Evolutionary conservation across 1,140 invertebrate genomes (phyloP), one percentile per base, ranked within the genome.

Genomic region (Glomeris maerens): DNA sequence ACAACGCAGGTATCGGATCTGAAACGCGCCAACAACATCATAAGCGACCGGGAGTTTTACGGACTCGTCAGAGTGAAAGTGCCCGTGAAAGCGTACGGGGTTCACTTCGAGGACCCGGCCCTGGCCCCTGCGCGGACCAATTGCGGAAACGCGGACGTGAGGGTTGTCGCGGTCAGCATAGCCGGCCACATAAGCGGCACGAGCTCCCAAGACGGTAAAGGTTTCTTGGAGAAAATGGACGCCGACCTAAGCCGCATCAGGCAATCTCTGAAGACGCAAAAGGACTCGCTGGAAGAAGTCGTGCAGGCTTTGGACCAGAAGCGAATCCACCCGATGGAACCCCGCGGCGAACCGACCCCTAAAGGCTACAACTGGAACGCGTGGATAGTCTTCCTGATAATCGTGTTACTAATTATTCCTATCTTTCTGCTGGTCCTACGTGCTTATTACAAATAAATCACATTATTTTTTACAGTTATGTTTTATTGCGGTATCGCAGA

Each of bases 261-360:
- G 25, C 40, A 42, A 25, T 5, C 40, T 17, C 20, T 4, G 20
- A 42, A 42, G 20, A 21, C 20, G 4, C 20, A 17, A 42, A 42
- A 42, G 25, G 40, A 42, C 25, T 5, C 40, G 5, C 20, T 42
- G 40, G 40, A 42, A 42, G 40, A 42, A 42, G 40, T 42, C 17
- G 25, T 25, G 5, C 40, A 42, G 25, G 5, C 17, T 42, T 25
- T 42, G 4, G 25, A 17, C 5, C 25, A 25, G 10, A 42, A 42
- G 25, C 4, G 40, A 5, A 7, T 42, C 5, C 17, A 4, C 10
- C 40, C 40, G 17, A 36, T 36, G 10, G 31, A 36, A 36, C 31
- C 10, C 10, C 31, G 31, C 10, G 10, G 10, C 31, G 5, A 25
- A 21, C 5, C 5, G 5, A 42, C 20, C 5, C 4, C 17, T 21